Evolutionary conservation across 1,140 invertebrate species (phyloP).

Genomic region (Anoplolepis gracilipes): DNA sequence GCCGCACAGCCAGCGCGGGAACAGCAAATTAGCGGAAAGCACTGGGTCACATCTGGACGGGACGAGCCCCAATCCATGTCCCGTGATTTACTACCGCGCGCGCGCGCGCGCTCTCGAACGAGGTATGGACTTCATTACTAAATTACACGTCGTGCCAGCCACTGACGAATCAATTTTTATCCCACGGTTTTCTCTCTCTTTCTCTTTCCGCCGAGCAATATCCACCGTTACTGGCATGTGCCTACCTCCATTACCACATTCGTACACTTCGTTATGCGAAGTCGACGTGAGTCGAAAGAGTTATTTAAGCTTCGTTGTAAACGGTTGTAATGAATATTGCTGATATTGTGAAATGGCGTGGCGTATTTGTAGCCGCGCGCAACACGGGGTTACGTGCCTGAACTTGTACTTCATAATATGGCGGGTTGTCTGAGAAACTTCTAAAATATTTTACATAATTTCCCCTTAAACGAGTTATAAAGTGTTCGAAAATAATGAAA

Average conservation of each 20-base stretch:
- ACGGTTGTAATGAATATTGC: slow-evolving; percentile 56
- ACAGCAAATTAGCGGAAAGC: slow-evolving; percentile 77
- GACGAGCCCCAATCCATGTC: slow-evolving; percentile 81
- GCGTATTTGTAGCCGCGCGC: slow-evolving; percentile 35
- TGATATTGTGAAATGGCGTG: slow-evolving; percentile 42
- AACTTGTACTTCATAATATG: slow-evolving; percentile 41
- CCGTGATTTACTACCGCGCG: slow-evolving; percentile 80
- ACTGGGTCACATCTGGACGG: slow-evolving; percentile 80
- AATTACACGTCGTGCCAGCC: slow-evolving; percentile 78
- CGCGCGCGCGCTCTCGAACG: slow-evolving; percentile 72
- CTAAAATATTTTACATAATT: slow-evolving; percentile 57
- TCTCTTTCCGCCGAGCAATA: slow-evolving; percentile 11
- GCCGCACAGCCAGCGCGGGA: slow-evolving; percentile 58
- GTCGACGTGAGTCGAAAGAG: slow-evolving; percentile 48
- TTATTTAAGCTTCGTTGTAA: slow-evolving; percentile 58
- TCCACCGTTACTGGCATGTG: slow-evolving; percentile 36
- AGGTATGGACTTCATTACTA: slow-evolving; percentile 82
- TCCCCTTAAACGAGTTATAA: slow-evolving; percentile 53
- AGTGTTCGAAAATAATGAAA: slow-evolving; percentile 57
- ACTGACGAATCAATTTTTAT: slow-evolving; percentile 76
- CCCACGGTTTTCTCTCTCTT: slow-evolving; percentile 38
- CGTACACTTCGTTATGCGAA: slow-evolving; percentile 38
- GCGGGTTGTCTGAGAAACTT: slow-evolving; percentile 34
- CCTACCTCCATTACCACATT: slow-evolving; percentile 62
- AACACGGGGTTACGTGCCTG: slow-evolving; percentile 41